Evolutionary conservation across 1,140 invertebrate species (phyloP).

Genomic region (Campoletis sonorensis): DNA sequence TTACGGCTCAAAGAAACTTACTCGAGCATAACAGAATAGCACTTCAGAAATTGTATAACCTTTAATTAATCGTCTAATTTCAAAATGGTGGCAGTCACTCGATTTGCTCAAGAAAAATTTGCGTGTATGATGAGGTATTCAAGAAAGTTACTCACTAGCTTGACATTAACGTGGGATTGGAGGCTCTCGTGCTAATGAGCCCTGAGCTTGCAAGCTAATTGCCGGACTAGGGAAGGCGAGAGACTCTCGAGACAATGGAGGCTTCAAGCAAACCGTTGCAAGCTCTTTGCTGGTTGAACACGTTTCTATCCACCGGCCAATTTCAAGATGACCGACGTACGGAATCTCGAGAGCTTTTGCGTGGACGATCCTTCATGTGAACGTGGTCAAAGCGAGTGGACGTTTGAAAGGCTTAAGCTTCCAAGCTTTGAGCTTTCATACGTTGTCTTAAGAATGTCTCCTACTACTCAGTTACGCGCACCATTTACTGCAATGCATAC

Average conservation of each 20-base stretch:
- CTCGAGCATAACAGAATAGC: neutral
- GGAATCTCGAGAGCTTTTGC: constrained; percentile 30
- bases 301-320: constrained; percentile 27
- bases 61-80: neutral
- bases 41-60: constrained; percentile 20
- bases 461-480: neutral
- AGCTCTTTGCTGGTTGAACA: constrained; percentile 37
- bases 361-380: constrained; percentile 29
- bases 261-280: neutral
- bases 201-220: constrained; percentile 36
- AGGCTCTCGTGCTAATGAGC: constrained; percentile 21
- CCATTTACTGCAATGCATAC: neutral
- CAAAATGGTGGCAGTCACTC: neutral
- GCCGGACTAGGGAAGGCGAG: neutral
- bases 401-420: constrained; percentile 20
- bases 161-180: neutral
- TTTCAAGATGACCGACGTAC: constrained; percentile 32
- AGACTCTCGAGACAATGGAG: constrained; percentile 6
- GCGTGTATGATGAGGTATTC: constrained; percentile 5
- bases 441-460: neutral
- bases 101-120: neutral
- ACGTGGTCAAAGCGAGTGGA: constrained; percentile 36
- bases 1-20: neutral
- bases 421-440: constrained; percentile 12
- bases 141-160: constrained; percentile 13